Conservation (phyloP, 2,888 invertebrate species). For the Osmoderma eremita region DNA sequence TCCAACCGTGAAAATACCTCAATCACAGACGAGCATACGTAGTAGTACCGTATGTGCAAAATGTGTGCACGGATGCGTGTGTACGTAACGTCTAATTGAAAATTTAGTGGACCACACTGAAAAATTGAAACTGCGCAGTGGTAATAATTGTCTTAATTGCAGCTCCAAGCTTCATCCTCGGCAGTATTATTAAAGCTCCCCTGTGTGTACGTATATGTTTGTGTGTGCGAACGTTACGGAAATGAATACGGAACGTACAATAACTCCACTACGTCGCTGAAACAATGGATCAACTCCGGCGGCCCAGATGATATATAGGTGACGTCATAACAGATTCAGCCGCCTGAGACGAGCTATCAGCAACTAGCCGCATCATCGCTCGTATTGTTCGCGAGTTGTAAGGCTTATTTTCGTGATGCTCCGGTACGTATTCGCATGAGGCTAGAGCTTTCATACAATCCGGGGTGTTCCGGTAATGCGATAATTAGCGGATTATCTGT, state of each 20-base stretch:
- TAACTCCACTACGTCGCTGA: conserved; percentile 41
- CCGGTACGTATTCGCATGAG: conserved; percentile 5
- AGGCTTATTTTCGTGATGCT: conserved; percentile 13
- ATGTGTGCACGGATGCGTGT: neutral
- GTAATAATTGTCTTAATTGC: conserved; percentile 31
- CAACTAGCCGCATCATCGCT: conserved; percentile 48
- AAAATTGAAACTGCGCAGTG: conserved; percentile 30
- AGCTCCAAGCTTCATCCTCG: conserved; percentile 5
- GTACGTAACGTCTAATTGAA: conserved; percentile 30
- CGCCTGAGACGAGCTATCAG: conserved; percentile 51
- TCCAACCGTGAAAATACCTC: neutral
- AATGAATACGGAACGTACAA: conserved; percentile 43
- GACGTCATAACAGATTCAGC: conserved; percentile 50
- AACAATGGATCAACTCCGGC: conserved; percentile 46
- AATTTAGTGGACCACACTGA: conserved; percentile 28
- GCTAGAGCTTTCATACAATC: conserved; percentile 25
- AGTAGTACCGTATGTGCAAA: too few relatives aligned
- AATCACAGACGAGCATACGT: conserved; percentile 9
- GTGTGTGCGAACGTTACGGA: conserved; percentile 26
- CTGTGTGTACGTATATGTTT: neutral
- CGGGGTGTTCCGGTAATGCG: conserved; percentile 29
- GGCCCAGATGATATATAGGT: conserved; percentile 48
- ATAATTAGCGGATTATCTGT: conserved; percentile 38
- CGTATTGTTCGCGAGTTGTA: conserved; percentile 44
- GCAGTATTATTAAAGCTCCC: conserved; percentile 15